Conservation (phyloP, 2,888 invertebrate species). For the Chironomus riparius region DNA sequence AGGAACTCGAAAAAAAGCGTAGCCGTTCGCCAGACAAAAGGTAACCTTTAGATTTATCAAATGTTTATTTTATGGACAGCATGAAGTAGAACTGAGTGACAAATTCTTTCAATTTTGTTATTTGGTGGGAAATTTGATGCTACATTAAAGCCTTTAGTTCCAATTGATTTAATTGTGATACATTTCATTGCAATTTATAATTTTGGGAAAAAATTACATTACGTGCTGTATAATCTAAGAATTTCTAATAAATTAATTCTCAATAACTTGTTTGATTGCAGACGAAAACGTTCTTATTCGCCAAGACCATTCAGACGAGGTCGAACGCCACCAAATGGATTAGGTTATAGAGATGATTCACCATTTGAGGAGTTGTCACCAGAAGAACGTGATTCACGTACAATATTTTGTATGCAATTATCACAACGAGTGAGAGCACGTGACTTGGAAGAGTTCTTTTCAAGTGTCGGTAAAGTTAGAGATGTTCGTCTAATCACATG, state of each 20-base stretch:
- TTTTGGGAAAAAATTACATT: no score
- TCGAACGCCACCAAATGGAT: conserved; percentile 44
- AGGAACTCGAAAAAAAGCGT: conserved; percentile 29
- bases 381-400: conserved; percentile 96
- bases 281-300: conserved; percentile 39
- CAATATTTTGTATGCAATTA: conserved; percentile 98
- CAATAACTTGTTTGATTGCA: background rate
- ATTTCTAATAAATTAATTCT: background rate
- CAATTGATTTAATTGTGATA: background rate
- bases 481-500: conserved; percentile 98
- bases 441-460: conserved; percentile 97
- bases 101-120: conserved; percentile 12
- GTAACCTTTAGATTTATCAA: background rate
- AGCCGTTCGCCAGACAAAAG: conserved; percentile 16
- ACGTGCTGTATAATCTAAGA: no score
- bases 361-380: conserved; percentile 72
- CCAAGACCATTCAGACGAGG: conserved; percentile 40
- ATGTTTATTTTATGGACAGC: background rate
- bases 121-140: conserved; percentile 14
- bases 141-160: background rate
- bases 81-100: conserved; percentile 1
- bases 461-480: conserved; percentile 94
- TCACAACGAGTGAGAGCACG: conserved; percentile 87
- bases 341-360: conserved; percentile 48
- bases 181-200: no score